phyloP scores from a whole-genome alignment of 1,140 invertebrate species.

The Whitmania pigra region DNA sequence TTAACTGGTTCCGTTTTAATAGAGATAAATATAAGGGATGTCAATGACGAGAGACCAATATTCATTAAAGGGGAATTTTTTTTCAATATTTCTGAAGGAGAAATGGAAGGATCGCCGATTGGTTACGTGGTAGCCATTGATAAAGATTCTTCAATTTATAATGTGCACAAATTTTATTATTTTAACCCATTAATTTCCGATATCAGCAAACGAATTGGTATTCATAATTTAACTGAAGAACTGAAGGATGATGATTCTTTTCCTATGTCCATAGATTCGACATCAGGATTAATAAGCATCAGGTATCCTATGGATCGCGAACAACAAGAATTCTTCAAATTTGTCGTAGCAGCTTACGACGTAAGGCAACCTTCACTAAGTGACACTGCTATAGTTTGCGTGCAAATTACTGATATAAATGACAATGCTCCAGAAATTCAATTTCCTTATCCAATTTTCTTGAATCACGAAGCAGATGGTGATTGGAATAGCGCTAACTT shows the following conservation, averaged over 20 bases:
- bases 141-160: neutral
- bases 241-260: neutral
- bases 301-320: conserved; percentile 2
- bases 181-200: neutral
- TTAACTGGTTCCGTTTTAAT: conserved; percentile 14
- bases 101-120: neutral
- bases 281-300: neutral
- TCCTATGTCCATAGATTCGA: neutral
- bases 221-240: neutral
- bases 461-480: neutral
- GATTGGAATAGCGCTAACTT: neutral
- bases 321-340: neutral
- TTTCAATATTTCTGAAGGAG: conserved; percentile 3
- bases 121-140: conserved; percentile 11
- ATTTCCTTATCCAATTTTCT: neutral
- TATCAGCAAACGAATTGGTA: neutral
- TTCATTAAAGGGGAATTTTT: conserved; percentile 3
- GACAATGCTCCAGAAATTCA: conserved; percentile 12
- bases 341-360: conserved; percentile 6
- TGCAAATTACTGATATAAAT: conserved; percentile 12
- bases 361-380: neutral
- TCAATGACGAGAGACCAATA: conserved; percentile 15
- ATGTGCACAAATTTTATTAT: conserved; percentile 3
- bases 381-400: conserved; percentile 10
- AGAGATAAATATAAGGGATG: conserved; percentile 7